These are phyloP conservation scores for Luffia ferchaultella DNA, from an alignment of 2,888 invertebrate species.

Conservation along the genomic window DNA sequence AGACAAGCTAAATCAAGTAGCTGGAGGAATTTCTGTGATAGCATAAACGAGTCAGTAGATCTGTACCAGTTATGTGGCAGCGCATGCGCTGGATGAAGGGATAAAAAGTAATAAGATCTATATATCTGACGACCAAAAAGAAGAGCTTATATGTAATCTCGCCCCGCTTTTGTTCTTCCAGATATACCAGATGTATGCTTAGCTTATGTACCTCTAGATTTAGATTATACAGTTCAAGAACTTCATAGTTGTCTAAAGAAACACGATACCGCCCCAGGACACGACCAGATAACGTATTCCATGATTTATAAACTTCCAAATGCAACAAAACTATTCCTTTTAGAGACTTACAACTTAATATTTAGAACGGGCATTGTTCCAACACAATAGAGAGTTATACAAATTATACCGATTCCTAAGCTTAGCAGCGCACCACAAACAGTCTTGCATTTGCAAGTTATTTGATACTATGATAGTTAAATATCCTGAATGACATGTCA, in stretches of 20 bases:
- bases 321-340: not conserved
- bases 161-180: not conserved
- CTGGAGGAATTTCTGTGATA: not conserved
- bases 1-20: not conserved
- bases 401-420: conserved; percentile 16
- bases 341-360: not conserved
- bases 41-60: not conserved
- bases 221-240: not conserved
- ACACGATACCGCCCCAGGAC: conserved; percentile 1
- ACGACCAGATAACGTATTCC: not conserved
- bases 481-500: conserved; percentile 16
- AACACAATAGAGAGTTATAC: conserved; percentile 15
- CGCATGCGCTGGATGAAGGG: conserved; percentile 6
- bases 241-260: too few species aligned
- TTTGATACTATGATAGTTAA: conserved; percentile 14
- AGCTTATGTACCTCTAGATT: not conserved
- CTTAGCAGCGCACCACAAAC: conserved; percentile 15
- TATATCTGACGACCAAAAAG: not conserved
- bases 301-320: not conserved
- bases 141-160: not conserved
- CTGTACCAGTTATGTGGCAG: conserved; percentile 1
- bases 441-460: conserved; percentile 15
- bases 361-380: conserved; percentile 11
- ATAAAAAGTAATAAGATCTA: not conserved
- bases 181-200: not conserved